Conservation (phyloP, 2,113 vertebrate species). For the Rhinichthys klamathensis region DNA sequence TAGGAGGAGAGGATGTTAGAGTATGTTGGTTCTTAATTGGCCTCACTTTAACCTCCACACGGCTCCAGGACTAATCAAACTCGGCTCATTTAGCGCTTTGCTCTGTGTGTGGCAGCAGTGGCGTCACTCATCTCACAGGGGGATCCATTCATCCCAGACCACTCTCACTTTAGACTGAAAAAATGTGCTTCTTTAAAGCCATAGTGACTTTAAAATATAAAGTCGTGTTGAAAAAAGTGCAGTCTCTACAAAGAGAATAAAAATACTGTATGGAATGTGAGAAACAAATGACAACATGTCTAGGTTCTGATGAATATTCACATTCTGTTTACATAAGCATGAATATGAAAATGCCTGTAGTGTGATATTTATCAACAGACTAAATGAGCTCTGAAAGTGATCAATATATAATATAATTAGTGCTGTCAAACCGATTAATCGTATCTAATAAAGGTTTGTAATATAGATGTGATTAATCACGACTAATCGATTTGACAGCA, state of each 20-base stretch:
- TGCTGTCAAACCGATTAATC: too few species aligned
- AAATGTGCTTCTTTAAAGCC: neutral
- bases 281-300: neutral
- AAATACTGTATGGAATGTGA: neutral
- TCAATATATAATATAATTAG: too few species aligned
- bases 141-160: slow-evolving; percentile 22
- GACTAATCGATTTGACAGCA: too few species aligned
- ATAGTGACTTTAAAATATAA: neutral
- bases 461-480: too few species aligned
- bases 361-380: neutral
- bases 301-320: neutral
- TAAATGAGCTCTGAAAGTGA: neutral
- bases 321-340: neutral
- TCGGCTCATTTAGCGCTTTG: slow-evolving; percentile 13
- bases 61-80: neutral
- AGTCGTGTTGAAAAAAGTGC: neutral
- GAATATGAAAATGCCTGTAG: neutral
- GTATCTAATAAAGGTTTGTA: too few species aligned
- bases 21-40: neutral
- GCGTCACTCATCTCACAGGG: slow-evolving; percentile 5
- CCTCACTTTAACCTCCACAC: neutral
- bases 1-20: slow-evolving; percentile 2
- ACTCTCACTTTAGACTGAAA: neutral
- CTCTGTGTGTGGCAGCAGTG: slow-evolving; percentile 31
- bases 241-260: neutral